Evolutionary conservation across 2,797 vertebrate species (phyloP).

Genomic region (Pipistrellus pygmaeus): DNA sequence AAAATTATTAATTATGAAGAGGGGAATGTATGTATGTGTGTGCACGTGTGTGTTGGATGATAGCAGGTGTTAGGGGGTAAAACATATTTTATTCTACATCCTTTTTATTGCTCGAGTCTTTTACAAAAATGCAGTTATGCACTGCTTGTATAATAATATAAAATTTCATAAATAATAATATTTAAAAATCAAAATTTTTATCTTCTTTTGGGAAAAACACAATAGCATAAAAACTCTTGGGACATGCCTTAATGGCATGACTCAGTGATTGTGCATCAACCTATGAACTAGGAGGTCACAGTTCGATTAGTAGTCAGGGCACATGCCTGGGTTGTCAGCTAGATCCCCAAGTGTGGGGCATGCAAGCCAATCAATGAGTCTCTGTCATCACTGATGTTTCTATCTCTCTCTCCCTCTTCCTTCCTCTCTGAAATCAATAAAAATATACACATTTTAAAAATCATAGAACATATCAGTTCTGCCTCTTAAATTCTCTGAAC

Average conservation of each 20-base stretch:
- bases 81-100: neutral
- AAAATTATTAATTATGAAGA: neutral
- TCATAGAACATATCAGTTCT: neutral
- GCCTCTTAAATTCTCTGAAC: neutral
- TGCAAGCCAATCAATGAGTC: too few relatives aligned
- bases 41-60: neutral
- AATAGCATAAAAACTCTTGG: neutral
- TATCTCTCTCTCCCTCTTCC: too few relatives aligned
- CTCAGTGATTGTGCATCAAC: too few relatives aligned
- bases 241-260: too few relatives aligned
- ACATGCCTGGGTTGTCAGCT: too few relatives aligned
- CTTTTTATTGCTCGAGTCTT: neutral
- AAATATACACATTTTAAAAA: neutral
- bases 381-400: too few relatives aligned
- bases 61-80: neutral
- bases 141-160: neutral
- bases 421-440: too few relatives aligned
- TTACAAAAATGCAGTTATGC: neutral
- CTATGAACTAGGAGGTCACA: too few relatives aligned
- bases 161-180: slow-evolving; percentile 12
- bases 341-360: too few relatives aligned
- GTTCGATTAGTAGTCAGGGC: too few relatives aligned
- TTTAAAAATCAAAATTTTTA: slow-evolving; percentile 17
- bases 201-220: neutral
- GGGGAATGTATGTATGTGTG: neutral